Conservation (phyloP, 2,797 vertebrate species). For the Hydrocynus forskahlii region DNA sequence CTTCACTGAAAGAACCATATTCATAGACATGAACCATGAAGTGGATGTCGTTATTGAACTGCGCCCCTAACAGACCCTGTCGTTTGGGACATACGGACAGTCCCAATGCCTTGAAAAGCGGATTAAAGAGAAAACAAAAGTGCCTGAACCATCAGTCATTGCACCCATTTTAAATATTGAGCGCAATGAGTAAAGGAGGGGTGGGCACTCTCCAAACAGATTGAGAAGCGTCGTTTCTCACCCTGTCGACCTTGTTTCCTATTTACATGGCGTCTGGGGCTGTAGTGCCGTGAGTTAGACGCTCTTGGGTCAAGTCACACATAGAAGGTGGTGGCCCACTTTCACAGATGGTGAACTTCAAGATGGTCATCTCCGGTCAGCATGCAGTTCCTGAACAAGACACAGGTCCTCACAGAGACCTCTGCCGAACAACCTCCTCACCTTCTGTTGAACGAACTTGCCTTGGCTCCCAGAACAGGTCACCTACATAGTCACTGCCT, state of each 20-base stretch:
- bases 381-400: neutral
- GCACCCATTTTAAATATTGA: neutral
- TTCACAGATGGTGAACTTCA: constrained; percentile 1
- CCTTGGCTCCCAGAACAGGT: constrained; percentile 21
- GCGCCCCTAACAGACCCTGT: neutral
- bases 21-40: neutral
- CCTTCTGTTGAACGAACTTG: constrained; percentile 5
- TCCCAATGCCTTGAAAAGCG: neutral
- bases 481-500: constrained; percentile 33
- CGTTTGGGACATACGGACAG: constrained; percentile 12
- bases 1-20: neutral
- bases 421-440: neutral
- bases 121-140: constrained; percentile 41
- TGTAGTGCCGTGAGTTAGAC: neutral
- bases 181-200: neutral
- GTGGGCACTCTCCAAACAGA: constrained; percentile 6
- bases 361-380: neutral
- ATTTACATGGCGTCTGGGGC: constrained; percentile 7
- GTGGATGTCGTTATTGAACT: neutral
- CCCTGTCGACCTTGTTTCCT: neutral
- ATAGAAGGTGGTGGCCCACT: neutral
- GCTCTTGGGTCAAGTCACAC: neutral
- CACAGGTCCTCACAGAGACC: constrained; percentile 12
- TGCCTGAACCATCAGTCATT: constrained; percentile 39
- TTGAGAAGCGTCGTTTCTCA: neutral